Base-by-base conservation (phyloP, 1,140 invertebrate species). In the Mizuhopecten yessoensis region DNA sequence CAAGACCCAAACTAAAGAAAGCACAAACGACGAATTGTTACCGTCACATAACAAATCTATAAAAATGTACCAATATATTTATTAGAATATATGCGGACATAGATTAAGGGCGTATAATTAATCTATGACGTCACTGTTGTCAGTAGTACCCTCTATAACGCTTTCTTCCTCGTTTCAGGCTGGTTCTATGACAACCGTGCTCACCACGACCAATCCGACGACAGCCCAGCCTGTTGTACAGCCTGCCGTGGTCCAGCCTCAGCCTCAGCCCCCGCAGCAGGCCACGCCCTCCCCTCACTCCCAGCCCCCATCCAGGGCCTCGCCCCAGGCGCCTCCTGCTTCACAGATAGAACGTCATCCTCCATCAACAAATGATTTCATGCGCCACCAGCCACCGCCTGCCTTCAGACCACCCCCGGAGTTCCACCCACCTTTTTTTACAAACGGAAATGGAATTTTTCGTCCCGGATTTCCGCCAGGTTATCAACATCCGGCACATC, bases 381-480 rank as follows among this genome's bases (percentile, higher is more conserved):
- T 96, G 33, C 94, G 95, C 33, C 95, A 94, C 89, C 95, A 95
- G 87, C 92, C 95, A 34, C 94, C 94, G 15, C 92, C 94, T 33
- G 94, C 94, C 34, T 96, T 95, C 87, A 91, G 95, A 90, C 93
- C 94, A n/a, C 93, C 94, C 9, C 96, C 94, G 29, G 94, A 96
- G 34, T 95, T 96, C 89, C 95, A 94, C n/a, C 92, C 95, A 86
- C 94, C 95, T 34, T 96, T 96, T 92, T 96, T 96, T 90, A 92
- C 96, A 39, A 96, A 96, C 91, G 95, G 95, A 34, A 96, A 96
- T 87, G 96, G 96, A 15, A 89, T 96, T 33, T 95, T 95, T 90
- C 94, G 95, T 87, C 95, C 95, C 29, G 95, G 95, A 34, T 95
- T 96, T 88, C 94, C 94, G 9, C 89, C 95, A n/a, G 92, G 92